Base-by-base conservation (phyloP, 2,113 vertebrate genomes). In the Phycodurus eques region DNA sequence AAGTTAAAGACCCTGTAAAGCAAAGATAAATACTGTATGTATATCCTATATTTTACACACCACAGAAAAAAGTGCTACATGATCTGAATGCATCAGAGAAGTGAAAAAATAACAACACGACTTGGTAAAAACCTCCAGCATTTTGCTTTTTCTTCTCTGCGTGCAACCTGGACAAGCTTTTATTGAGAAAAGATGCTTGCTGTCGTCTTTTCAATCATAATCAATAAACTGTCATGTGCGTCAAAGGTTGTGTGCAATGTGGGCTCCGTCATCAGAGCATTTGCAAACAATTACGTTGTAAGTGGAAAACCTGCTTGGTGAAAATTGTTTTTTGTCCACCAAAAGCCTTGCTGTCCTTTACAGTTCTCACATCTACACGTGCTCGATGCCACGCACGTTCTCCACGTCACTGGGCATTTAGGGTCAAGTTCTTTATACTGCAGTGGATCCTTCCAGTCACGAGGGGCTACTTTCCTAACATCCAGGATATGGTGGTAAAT, bases 401-500 rank as follows among this genome's bases (percentile, higher is more conserved):
- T 5, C 43, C 64, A 66, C 43, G 12, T 66, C 44, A 47, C 22
- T 66, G 64, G 13, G 20, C 35, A 47, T 66, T 66, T 20, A 47
- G 43, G 42, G n/a, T 46, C 63, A 46, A 46, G 42, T 66, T 66
- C 7, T 66, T 66, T 17, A 47, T 27, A 47, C 43, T 66, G 22
- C n/a, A 66, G 43, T 47, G 64, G 22, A 66, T 66, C 22, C 64
- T 66, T 66, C 64, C 64, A 66, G 64, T 66, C 64, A 66, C 8
- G 14, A 46, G 64, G 63, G 64, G 13, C 64, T 66, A 47, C 44
- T 66, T 66, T 66, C 44, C 64, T 47, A 47, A 47, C 64, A 66
- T 66, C 13, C 64, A 66, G 64, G 64, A 66, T 66, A 66, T 47
- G 44, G 43, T 66, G 64, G 64, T 66, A 17, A 66, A 66, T 47